Percentiles rank a stretch among this genome's conserved stretches.
phyloP scores from a whole-genome alignment of 64 coral and sea anemone genomes.

The Montipora efflorescens region DNA sequence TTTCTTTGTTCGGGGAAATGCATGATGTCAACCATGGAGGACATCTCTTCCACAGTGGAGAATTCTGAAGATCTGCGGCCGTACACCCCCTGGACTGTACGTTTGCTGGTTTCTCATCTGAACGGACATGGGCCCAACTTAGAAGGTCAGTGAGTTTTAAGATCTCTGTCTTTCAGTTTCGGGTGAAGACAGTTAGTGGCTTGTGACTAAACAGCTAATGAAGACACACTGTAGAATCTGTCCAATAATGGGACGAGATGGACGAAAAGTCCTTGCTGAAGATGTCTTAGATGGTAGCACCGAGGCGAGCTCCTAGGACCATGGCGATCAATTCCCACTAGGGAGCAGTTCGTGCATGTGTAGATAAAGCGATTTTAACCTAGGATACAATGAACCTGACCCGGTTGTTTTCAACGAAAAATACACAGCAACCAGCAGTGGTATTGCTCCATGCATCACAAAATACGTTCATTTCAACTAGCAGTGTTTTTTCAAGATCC shows the following conservation, averaged over 20 bases:
- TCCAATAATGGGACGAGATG: conserved; percentile 55
- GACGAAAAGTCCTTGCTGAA: conserved; percentile 40
- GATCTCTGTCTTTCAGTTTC: conserved; percentile 58
- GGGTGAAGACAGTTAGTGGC: conserved; percentile 38
- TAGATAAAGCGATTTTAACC: neutral
- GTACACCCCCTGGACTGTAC: conserved; percentile 50
- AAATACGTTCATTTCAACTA: no score
- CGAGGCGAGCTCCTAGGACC: conserved; percentile 42
- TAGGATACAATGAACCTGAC: no score
- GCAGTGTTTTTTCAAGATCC: no score
- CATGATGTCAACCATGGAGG: neutral
- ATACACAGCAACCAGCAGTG: no score
- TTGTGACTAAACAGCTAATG: conserved; percentile 34
- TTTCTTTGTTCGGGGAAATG: neutral
- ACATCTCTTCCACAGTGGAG: no score
- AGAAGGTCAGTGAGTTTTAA: conserved; percentile 51
- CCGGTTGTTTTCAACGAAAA: no score
- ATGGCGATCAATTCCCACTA: conserved; percentile 73
- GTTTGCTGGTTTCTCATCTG: conserved; percentile 54
- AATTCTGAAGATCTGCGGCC: neutral
- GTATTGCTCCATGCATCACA: no score
- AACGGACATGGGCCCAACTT: conserved; percentile 60
- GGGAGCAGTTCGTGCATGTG: conserved; percentile 40
- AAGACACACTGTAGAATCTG: conserved; percentile 36
- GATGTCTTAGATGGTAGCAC: neutral